These are phyloP conservation scores for Phrynocephalus forsythii DNA, from an alignment of 2,797 vertebrate species.

Conservation along the genomic window DNA sequence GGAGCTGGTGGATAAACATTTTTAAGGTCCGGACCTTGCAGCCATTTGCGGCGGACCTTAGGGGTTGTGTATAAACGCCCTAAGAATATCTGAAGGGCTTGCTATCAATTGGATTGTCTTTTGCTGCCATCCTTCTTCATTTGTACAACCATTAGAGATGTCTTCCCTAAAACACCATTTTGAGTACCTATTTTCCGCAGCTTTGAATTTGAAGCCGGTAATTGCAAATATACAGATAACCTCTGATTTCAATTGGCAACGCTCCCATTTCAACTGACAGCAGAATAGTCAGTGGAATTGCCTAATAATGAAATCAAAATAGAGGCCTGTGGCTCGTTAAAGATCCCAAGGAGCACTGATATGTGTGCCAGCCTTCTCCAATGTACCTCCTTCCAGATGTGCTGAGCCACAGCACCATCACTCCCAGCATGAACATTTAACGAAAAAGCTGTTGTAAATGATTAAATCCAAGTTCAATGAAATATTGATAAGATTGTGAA, in stretches of 20 bases:
- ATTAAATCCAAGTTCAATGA: neutral
- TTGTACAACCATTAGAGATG: neutral
- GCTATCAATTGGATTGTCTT: neutral
- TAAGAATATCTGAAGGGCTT: neutral
- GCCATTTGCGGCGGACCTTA: no score
- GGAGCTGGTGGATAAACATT: no score
- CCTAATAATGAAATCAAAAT: constrained; percentile 1
- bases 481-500: neutral
- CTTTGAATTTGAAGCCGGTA: neutral
- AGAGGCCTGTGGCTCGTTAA: neutral
- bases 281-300: neutral
- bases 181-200: neutral
- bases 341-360: neutral
- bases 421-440: neutral
- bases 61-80: no score
- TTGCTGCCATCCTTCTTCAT: neutral
- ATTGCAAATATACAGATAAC: constrained; percentile 4
- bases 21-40: no score
- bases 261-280: neutral
- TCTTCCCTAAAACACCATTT: neutral
- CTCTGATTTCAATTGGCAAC: neutral
- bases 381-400: neutral
- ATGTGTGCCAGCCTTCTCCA: neutral
- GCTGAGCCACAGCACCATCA: neutral
- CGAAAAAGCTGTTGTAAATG: neutral